Conservation (phyloP, 2,888 invertebrate genomes). For the Lycocerus yunnanus region DNA sequence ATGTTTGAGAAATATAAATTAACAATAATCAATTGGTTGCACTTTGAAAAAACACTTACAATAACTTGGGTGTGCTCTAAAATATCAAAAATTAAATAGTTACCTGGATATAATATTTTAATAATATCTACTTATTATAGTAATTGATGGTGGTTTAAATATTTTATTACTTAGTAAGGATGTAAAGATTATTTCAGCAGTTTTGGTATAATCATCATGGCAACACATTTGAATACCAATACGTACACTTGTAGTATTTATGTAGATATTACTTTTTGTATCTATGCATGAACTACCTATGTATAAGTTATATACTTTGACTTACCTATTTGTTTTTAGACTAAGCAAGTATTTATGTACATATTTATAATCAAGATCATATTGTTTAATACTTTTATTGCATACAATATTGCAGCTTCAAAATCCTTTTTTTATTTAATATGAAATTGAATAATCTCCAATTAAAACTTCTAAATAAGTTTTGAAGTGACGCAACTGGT, state of each 20-base stretch:
- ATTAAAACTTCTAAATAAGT: neutral
- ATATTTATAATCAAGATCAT: neutral
- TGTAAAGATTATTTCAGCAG: neutral
- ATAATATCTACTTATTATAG: neutral
- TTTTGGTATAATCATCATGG: constrained; percentile 10
- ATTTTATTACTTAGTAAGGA: constrained; percentile 3
- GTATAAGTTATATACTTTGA: neutral
- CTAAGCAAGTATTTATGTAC: neutral
- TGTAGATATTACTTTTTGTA: constrained; percentile 13
- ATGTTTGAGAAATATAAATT: constrained; percentile 36
- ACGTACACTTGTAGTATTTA: constrained; percentile 48
- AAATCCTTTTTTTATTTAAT: neutral
- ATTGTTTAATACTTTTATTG: neutral
- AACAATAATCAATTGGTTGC: constrained; percentile 9
- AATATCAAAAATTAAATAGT: neutral
- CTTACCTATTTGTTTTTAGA: neutral
- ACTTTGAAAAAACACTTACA: neutral
- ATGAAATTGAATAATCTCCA: neutral
- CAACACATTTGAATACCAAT: constrained; percentile 75
- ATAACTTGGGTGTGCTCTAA: neutral
- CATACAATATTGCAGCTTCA: neutral
- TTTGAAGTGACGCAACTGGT: neutral
- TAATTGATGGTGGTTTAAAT: neutral
- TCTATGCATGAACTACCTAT: constrained; percentile 20
- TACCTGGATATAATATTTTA: constrained; percentile 10